Evolutionary conservation across 1,140 invertebrate species (phyloP).

Genomic region (Drosophila tristis): DNA sequence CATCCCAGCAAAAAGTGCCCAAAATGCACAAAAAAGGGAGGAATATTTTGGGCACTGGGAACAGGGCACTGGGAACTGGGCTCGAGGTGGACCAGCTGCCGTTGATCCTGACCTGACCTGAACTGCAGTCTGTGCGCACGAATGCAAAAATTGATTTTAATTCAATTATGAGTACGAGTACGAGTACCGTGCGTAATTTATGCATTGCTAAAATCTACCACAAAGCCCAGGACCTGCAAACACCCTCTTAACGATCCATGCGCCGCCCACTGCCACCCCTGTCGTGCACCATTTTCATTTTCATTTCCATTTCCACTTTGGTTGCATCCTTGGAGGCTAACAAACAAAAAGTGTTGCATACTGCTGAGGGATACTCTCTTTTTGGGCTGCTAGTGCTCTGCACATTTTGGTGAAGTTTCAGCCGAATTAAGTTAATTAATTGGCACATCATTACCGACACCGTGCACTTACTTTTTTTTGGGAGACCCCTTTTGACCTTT

Average conservation of each 20-base stretch:
- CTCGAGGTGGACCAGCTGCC: conserved; percentile 33
- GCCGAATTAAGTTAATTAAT: conserved; percentile 64
- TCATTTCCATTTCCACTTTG: conserved; percentile 2
- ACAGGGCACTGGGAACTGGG: background rate
- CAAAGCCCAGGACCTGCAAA: background rate
- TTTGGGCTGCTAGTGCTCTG: conserved; percentile 10
- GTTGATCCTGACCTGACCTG: conserved; percentile 21
- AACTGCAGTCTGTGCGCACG: conserved; percentile 39
- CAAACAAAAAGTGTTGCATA: background rate
- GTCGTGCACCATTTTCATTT: background rate
- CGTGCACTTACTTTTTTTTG: background rate
- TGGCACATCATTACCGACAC: conserved; percentile 50
- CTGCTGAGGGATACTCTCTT: background rate
- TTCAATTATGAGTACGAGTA: conserved; percentile 50
- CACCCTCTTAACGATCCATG: background rate
- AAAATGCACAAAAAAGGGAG: conserved; percentile 34
- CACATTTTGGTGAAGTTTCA: conserved; percentile 29
- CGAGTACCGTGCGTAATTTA: conserved; percentile 64
- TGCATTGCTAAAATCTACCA: conserved; percentile 65
- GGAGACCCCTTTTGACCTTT: conserved; percentile 45
- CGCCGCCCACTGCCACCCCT: background rate
- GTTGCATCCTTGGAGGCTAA: background rate
- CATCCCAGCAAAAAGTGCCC: conserved; percentile 41
- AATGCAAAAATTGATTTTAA: conserved; percentile 74
- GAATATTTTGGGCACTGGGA: background rate